Evolutionary conservation across 2,113 vertebrate species (phyloP).

Genomic region (Thymallus thymallus): DNA sequence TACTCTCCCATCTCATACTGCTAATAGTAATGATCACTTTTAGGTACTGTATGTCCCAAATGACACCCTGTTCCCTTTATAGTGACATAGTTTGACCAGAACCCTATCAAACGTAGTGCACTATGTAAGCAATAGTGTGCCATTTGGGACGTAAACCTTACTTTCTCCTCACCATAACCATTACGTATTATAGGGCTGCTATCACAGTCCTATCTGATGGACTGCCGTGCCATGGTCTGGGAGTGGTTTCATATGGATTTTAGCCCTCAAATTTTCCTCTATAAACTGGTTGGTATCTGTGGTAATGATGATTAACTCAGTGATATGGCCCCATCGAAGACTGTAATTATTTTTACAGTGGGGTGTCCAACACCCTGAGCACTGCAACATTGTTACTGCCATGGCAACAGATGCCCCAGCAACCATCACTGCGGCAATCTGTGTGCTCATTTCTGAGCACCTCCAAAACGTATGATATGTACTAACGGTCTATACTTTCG

Average conservation of each 20-base stretch:
- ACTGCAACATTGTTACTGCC: conserved; percentile 1
- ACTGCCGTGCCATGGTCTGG: not conserved
- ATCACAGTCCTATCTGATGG: not conserved
- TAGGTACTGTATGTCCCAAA: too few species aligned
- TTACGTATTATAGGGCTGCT: not conserved
- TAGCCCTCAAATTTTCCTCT: conserved; percentile 9
- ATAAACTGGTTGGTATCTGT: conserved; percentile 13
- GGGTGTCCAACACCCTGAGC: conserved; percentile 10
- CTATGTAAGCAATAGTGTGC: too few species aligned
- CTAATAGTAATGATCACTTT: not conserved
- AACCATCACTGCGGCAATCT: not conserved
- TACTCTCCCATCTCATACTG: too few species aligned
- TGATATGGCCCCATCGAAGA: conserved; percentile 1
- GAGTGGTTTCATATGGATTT: conserved; percentile 8
- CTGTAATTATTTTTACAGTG: conserved; percentile 28
- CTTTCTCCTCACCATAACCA: not conserved
- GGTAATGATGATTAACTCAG: conserved; percentile 32
- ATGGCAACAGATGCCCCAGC: conserved; percentile 4
- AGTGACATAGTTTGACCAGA: too few species aligned
- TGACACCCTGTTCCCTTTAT: too few species aligned
- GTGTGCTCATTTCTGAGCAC: not conserved
- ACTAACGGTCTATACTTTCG: too few species aligned
- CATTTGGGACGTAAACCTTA: not conserved
- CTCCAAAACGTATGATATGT: too few species aligned
- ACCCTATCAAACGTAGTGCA: too few species aligned